Conservation (phyloP, 2,113 vertebrate genomes). For the Megatriorchis doriae region DNA sequence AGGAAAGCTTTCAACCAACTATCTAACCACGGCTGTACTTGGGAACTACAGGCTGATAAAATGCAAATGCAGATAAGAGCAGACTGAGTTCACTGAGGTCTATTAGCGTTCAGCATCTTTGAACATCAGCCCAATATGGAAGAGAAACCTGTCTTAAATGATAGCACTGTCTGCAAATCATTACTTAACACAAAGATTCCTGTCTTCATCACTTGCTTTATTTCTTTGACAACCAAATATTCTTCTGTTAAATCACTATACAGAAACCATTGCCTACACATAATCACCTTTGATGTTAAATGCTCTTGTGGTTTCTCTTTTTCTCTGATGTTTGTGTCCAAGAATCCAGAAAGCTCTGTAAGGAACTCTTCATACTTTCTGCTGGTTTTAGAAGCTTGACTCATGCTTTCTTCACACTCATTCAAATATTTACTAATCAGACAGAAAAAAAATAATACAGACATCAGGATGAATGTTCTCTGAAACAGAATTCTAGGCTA, state of each 20-base stretch:
- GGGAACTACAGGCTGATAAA: not conserved
- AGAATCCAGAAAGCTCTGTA: slow-evolving; percentile 58
- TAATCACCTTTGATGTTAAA: slow-evolving; percentile 73
- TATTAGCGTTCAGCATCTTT: not conserved
- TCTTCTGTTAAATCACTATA: not conserved
- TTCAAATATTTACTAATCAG: slow-evolving; percentile 65
- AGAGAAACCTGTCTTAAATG: not conserved
- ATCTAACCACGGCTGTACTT: not conserved
- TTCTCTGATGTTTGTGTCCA: slow-evolving; percentile 58
- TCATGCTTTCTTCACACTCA: slow-evolving; percentile 69
- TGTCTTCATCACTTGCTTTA: not conserved
- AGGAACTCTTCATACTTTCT: slow-evolving; percentile 69
- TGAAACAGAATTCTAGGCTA: not conserved
- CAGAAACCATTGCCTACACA: not conserved
- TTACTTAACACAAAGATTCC: not conserved
- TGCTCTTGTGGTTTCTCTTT: slow-evolving; percentile 64
- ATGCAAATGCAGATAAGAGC: not conserved
- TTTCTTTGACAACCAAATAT: not conserved
- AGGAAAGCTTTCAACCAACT: not conserved
- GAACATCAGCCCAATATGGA: not conserved
- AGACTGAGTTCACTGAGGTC: not conserved
- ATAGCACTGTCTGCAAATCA: not conserved
- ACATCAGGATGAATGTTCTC: not conserved
- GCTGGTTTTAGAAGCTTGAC: slow-evolving; percentile 44
- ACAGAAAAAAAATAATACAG: not conserved